These are phyloP conservation scores for Myotis daubentonii DNA, from an alignment of 2,797 vertebrate species.

Conservation along the genomic window DNA sequence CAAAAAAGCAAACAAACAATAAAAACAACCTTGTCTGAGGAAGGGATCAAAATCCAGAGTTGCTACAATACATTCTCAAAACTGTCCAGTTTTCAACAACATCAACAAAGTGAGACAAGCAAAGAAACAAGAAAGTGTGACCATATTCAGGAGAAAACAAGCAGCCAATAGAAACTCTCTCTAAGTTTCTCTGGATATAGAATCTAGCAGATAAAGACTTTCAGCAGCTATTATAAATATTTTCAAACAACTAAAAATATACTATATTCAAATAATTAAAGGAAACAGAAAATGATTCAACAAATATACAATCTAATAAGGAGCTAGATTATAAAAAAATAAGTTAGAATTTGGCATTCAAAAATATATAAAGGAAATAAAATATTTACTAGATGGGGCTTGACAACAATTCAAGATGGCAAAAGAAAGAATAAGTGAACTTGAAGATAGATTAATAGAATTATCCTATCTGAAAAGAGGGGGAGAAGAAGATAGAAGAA, in stretches of 20 bases:
- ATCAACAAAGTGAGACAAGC: background rate
- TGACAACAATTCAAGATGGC: background rate
- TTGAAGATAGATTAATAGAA: background rate
- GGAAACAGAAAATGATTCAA: background rate
- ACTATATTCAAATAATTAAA: background rate
- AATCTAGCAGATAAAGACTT: background rate
- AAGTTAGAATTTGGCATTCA: background rate
- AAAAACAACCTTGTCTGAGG: background rate
- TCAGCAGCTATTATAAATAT: constrained; percentile 2
- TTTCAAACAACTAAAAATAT: background rate
- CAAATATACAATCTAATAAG: background rate
- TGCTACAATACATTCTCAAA: background rate
- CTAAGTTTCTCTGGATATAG: background rate
- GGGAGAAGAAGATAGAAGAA: background rate
- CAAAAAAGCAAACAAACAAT: background rate
- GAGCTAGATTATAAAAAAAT: background rate
- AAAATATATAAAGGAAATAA: background rate
- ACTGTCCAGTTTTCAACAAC: background rate
- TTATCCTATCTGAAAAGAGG: background rate
- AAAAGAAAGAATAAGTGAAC: background rate
- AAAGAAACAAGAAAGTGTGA: background rate
- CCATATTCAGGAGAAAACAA: background rate
- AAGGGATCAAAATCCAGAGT: background rate
- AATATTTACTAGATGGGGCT: background rate
- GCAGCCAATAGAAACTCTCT: background rate